phyloP scores from a whole-genome alignment of 2,888 invertebrate genomes.

The Agrochola litura region DNA sequence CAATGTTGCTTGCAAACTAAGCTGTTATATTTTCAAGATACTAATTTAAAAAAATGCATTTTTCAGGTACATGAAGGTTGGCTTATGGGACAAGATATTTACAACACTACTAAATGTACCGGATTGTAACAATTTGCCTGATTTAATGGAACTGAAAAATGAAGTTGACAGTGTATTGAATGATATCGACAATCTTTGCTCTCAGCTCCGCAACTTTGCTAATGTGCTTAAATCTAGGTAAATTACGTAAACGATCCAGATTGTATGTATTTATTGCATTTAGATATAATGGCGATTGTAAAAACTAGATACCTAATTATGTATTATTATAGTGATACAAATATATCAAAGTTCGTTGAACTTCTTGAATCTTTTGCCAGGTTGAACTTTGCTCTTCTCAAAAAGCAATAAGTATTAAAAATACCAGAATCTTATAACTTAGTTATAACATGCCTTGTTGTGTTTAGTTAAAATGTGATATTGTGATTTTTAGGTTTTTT shows the following conservation, averaged over 20 bases:
- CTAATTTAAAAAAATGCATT: not conserved
- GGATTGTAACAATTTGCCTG: constrained; percentile 94
- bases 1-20: not conserved
- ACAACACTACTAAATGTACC: constrained; percentile 95
- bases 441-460: constrained; percentile 81
- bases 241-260: constrained; percentile 76
- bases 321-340: constrained; percentile 82
- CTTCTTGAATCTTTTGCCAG: constrained; percentile 76
- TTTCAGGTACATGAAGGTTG: constrained; percentile 92
- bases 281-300: constrained; percentile 87
- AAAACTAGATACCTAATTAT: constrained; percentile 81
- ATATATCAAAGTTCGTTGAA: constrained; percentile 79
- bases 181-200: constrained; percentile 82
- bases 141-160: constrained; percentile 91
- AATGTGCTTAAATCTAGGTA: constrained; percentile 90
- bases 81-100: constrained; percentile 95
- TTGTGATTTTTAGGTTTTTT: constrained; percentile 82
- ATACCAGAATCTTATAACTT: constrained; percentile 80
- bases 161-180: constrained; percentile 85
- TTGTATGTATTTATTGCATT: constrained; percentile 90
- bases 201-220: constrained; percentile 86
- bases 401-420: constrained; percentile 84
- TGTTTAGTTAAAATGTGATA: constrained; percentile 89
- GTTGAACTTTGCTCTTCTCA: constrained; percentile 75
- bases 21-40: not conserved